Evolutionary conservation across 1,140 invertebrate species (phyloP).

Genomic region (Dinoponera quadriceps): DNA sequence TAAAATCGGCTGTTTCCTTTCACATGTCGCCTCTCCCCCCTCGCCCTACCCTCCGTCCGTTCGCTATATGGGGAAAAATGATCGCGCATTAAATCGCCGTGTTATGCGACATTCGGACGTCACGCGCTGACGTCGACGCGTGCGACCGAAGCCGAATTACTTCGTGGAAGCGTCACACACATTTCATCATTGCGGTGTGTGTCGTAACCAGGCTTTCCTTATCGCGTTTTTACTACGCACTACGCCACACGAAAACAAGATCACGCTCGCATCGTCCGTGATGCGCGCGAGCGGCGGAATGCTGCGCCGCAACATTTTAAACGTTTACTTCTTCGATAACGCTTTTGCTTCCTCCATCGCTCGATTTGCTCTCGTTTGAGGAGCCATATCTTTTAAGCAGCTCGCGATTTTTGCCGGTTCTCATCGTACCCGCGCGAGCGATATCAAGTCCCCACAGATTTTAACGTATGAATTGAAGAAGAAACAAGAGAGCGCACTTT

Average conservation of each 20-base stretch:
- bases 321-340: not conserved
- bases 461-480: no score
- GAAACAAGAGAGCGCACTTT: no score
- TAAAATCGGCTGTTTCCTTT: slow-evolving; percentile 52
- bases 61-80: slow-evolving; percentile 37
- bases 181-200: slow-evolving; percentile 32
- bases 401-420: no score
- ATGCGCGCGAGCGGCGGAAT: not conserved
- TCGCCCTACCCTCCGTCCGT: slow-evolving; percentile 4
- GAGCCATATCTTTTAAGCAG: no score
- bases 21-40: slow-evolving; percentile 4
- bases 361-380: not conserved
- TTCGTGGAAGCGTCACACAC: slow-evolving; percentile 45
- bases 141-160: slow-evolving; percentile 26
- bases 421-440: no score
- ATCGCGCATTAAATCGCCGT: slow-evolving; percentile 42
- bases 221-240: slow-evolving; percentile 42
- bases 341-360: not conserved
- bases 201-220: slow-evolving; percentile 44
- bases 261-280: slow-evolving; percentile 9
- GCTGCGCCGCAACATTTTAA: slow-evolving; percentile 1
- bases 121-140: slow-evolving; percentile 54
- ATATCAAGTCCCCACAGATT: no score
- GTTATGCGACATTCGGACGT: slow-evolving; percentile 50
- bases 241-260: slow-evolving; percentile 23